Percentiles rank a stretch among this genome's conserved stretches.
Evolutionary conservation across 2,797 vertebrate species (phyloP).

Genomic region (Smutsia gigantea): DNA sequence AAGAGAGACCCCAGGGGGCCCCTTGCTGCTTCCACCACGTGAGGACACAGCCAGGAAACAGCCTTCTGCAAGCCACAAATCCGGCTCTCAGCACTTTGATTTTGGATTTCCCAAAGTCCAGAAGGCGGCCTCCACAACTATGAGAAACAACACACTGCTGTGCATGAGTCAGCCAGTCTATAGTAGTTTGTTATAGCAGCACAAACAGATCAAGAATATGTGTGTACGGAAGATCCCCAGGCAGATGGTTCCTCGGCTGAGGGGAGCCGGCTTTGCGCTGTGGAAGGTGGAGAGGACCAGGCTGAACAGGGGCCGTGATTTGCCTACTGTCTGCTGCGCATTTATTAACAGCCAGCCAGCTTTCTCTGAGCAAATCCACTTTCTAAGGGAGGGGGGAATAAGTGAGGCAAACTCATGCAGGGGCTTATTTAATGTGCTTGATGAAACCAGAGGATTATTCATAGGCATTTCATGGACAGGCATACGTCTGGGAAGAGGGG

Average conservation of each 20-base stretch:
- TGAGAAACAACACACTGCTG: background rate
- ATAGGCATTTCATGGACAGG: background rate
- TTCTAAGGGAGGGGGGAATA: background rate
- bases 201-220: background rate
- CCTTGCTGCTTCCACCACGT: background rate
- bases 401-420: constrained; percentile 4
- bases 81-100: background rate
- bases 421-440: background rate
- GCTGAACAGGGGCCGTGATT: background rate
- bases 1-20: background rate
- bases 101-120: background rate
- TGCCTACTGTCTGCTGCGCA: background rate
- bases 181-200: background rate
- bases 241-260: background rate
- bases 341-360: background rate
- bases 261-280: background rate
- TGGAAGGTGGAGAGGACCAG: background rate
- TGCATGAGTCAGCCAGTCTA: background rate
- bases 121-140: no score
- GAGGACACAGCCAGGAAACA: background rate
- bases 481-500: background rate
- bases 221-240: background rate
- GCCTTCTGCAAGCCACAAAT: no score
- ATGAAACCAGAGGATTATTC: constrained; percentile 17
- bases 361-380: background rate